phyloP scores from a whole-genome alignment of 2,113 vertebrate species.

The Manacus vitellinus region DNA sequence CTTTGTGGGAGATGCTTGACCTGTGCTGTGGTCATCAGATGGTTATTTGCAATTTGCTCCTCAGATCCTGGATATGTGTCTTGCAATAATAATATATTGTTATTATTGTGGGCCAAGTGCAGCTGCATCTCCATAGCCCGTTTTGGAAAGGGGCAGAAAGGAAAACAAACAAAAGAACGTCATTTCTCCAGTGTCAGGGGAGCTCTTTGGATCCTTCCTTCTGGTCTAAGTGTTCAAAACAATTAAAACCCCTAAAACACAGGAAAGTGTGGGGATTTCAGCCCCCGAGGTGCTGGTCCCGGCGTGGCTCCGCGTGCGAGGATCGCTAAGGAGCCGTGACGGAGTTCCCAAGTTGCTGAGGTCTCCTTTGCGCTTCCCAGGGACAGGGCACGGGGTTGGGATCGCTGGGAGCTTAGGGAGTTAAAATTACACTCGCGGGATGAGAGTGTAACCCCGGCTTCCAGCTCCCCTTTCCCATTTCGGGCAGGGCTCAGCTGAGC shows the following conservation, averaged over 20 bases:
- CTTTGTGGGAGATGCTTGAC: background rate
- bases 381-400: background rate
- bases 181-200: rapidly evolving
- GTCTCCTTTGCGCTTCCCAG: background rate
- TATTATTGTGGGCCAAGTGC: background rate
- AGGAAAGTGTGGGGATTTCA: rapidly evolving
- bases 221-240: background rate
- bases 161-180: background rate
- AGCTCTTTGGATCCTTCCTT: background rate
- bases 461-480: background rate
- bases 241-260: background rate
- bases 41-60: background rate
- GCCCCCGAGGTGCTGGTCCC: background rate
- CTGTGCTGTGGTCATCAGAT: background rate
- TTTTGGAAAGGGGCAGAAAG: background rate
- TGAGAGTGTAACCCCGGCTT: background rate
- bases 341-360: background rate
- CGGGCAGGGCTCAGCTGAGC: background rate
- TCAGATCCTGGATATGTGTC: background rate
- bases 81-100: background rate
- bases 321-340: background rate
- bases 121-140: background rate
- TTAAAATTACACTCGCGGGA: background rate
- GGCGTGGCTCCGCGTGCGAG: background rate
- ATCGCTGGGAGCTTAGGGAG: background rate